phyloP scores from a whole-genome alignment of 1,140 invertebrate genomes.

The Cotesia vestalis region DNA sequence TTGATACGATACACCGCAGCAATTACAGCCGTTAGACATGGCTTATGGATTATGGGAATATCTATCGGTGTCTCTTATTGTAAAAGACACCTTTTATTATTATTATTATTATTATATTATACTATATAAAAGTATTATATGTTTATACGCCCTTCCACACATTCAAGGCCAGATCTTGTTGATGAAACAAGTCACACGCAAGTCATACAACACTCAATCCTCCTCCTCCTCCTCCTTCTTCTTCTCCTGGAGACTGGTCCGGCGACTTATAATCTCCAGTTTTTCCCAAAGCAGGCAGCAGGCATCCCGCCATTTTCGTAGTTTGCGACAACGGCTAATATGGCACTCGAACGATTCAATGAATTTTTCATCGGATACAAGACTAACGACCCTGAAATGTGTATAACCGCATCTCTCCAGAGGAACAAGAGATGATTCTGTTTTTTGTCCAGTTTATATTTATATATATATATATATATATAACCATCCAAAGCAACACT shows the following conservation, averaged over 20 bases:
- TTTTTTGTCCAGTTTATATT: no score
- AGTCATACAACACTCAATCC: slow-evolving; percentile 4
- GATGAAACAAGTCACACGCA: slow-evolving; percentile 21
- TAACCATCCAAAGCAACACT: no score
- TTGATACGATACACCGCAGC: slow-evolving; percentile 1
- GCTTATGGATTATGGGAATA: slow-evolving; percentile 10
- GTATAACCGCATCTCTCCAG: neutral
- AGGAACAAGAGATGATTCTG: neutral
- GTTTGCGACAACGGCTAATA: slow-evolving; percentile 37
- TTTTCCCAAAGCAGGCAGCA: slow-evolving; percentile 45
- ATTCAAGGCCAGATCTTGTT: slow-evolving; percentile 34
- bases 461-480: no score
- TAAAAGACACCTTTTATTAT: no score
- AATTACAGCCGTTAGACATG: slow-evolving; percentile 3
- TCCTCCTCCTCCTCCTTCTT: no score
- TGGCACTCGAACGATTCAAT: slow-evolving; percentile 43
- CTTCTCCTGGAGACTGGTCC: slow-evolving; percentile 11
- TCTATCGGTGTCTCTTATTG: neutral
- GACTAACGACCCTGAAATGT: slow-evolving; percentile 32
- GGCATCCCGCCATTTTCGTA: slow-evolving; percentile 42
- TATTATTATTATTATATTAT: no score
- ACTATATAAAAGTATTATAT: no score
- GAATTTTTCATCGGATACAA: slow-evolving; percentile 46
- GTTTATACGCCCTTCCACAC: slow-evolving; percentile 10
- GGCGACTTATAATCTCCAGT: slow-evolving; percentile 42